phyloP scores from a whole-genome alignment of 2,888 invertebrate species.

The Eristalinus aeneus region DNA sequence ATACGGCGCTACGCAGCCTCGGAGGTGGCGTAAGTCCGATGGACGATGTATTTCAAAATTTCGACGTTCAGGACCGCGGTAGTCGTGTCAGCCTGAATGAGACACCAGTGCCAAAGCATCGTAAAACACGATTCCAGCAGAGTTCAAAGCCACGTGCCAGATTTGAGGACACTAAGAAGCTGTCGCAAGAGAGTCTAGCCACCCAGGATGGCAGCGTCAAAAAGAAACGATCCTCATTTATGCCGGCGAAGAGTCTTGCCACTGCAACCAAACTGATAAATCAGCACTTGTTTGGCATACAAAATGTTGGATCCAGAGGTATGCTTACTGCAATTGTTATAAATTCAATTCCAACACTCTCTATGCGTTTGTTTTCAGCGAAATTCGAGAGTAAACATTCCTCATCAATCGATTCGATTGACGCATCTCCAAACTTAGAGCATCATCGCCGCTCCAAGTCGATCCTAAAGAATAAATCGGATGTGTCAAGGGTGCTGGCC shows the following conservation, averaged over 20 bases:
- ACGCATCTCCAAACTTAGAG: conserved; percentile 85
- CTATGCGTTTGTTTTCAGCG: conserved; percentile 73
- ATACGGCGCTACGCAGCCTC: conserved; percentile 86
- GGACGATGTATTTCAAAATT: conserved; percentile 83
- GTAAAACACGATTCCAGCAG: conserved; percentile 93
- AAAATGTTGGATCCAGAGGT: conserved; percentile 81
- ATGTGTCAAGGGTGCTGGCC: conserved; percentile 82
- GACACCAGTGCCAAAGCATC: conserved; percentile 88
- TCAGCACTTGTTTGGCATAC: conserved; percentile 87
- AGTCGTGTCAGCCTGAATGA: conserved; percentile 84
- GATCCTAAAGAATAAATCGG: conserved; percentile 88
- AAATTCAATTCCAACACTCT: conserved; percentile 55
- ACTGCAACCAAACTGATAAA: conserved; percentile 88
- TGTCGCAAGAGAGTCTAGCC: conserved; percentile 82
- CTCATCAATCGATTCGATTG: conserved; percentile 86
- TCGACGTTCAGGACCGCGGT: conserved; percentile 81
- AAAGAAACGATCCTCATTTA: conserved; percentile 82
- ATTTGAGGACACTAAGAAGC: conserved; percentile 81
- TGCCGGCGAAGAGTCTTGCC: conserved; percentile 85
- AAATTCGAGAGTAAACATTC: conserved; percentile 85
- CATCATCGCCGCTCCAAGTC: conserved; percentile 87
- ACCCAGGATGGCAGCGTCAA: conserved; percentile 75
- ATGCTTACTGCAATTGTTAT: neutral
- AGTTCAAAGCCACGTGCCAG: conserved; percentile 77
- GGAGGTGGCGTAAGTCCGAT: conserved; percentile 82